Conservation (phyloP, 2,888 invertebrate genomes). For the Lasioglossum morio region DNA sequence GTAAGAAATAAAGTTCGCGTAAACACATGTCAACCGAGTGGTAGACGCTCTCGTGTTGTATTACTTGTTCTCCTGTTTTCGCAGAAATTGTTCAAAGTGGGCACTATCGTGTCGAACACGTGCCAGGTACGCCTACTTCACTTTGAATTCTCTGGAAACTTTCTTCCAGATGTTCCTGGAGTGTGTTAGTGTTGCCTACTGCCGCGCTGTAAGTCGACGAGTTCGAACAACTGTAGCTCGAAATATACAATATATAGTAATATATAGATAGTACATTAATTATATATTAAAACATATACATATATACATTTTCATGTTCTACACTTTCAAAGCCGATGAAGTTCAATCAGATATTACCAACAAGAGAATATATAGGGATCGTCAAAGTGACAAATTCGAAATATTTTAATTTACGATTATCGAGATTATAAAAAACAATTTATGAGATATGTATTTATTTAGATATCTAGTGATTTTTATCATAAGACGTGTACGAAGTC, state of each 20-base stretch:
- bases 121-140: background rate
- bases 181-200: background rate
- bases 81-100: background rate
- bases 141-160: background rate
- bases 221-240: background rate
- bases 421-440: too few species aligned
- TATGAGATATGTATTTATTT: background rate
- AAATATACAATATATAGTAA: too few species aligned
- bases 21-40: background rate
- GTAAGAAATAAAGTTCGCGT: background rate
- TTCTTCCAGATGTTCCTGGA: background rate
- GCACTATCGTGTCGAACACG: background rate
- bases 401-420: too few species aligned
- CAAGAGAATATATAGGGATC: too few species aligned
- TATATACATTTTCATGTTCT: too few species aligned
- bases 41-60: background rate
- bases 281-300: too few species aligned
- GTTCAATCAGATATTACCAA: too few species aligned
- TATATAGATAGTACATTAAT: too few species aligned
- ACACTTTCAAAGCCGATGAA: too few species aligned
- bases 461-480: background rate
- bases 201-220: background rate
- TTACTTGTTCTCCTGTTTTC: background rate
- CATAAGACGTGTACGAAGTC: too few species aligned
- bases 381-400: too few species aligned